A percentile compares a stretch with the other conserved stretches of the same genome.
These are phyloP conservation scores for Ferdinandea cuprea DNA, from an alignment of 2,888 invertebrate genomes.

Conservation along the genomic window DNA sequence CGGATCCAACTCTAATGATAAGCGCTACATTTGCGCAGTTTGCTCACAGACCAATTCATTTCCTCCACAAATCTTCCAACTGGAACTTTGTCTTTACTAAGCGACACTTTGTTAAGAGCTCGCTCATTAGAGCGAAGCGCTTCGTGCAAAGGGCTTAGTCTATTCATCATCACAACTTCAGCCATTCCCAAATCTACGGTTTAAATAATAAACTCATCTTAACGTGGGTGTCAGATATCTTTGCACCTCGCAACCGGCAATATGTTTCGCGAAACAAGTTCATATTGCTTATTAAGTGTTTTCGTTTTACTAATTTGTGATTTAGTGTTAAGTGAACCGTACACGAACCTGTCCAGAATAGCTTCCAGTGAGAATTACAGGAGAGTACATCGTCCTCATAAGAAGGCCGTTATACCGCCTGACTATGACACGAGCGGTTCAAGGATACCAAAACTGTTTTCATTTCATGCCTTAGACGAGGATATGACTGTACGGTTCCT, in stretches of 20 bases:
- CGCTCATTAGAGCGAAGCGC: not conserved
- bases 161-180: slow-evolving; percentile 15
- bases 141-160: not conserved
- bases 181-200: slow-evolving; percentile 22
- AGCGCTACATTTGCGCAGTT: slow-evolving; percentile 14
- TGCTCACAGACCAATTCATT: slow-evolving; percentile 34
- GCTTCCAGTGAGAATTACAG: slow-evolving; percentile 6
- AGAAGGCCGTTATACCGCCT: not conserved
- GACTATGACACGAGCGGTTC: slow-evolving; percentile 11
- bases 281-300: slow-evolving; percentile 17
- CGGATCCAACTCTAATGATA: no score
- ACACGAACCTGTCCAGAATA: slow-evolving; percentile 37
- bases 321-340: slow-evolving; percentile 45
- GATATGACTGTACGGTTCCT: slow-evolving; percentile 76
- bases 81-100: slow-evolving; percentile 47
- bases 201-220: slow-evolving; percentile 66
- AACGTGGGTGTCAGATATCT: slow-evolving; percentile 46
- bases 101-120: slow-evolving; percentile 14
- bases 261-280: slow-evolving; percentile 47
- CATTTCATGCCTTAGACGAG: slow-evolving; percentile 78
- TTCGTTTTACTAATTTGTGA: slow-evolving; percentile 26
- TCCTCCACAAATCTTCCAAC: slow-evolving; percentile 25
- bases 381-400: slow-evolving; percentile 24
- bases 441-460: slow-evolving; percentile 63
- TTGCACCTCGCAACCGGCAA: slow-evolving; percentile 34